phyloP scores from a whole-genome alignment of 2,113 vertebrate species.

The Pollimyrus isidori region DNA sequence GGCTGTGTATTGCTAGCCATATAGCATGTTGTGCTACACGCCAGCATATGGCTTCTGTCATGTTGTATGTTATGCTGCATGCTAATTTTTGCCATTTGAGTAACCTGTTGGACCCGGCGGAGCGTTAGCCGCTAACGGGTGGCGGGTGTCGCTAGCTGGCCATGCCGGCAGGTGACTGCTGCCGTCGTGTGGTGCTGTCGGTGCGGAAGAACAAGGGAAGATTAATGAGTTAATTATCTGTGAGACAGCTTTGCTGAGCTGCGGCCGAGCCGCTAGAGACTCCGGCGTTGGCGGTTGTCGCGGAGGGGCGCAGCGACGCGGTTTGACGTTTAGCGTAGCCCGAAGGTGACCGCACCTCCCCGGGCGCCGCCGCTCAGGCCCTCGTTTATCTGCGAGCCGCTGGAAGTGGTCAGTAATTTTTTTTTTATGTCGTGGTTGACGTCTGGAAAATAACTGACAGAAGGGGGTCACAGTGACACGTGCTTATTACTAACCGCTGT shows the following conservation, averaged over 20 bases:
- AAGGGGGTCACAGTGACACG: background rate
- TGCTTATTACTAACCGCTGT: background rate
- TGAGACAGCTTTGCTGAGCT: constrained; percentile 46
- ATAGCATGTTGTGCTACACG: background rate
- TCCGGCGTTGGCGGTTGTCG: constrained; percentile 38
- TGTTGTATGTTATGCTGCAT: background rate
- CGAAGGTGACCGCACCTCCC: background rate
- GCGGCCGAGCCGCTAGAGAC: constrained; percentile 38
- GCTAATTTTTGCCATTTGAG: background rate
- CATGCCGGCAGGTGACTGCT: constrained; percentile 47
- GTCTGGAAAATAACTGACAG: background rate
- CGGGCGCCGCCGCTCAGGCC: background rate
- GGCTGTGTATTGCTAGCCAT: background rate
- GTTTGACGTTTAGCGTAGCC: background rate
- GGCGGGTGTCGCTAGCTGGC: constrained; percentile 9
- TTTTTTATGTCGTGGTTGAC: background rate
- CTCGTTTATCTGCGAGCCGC: background rate
- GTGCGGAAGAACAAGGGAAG: constrained; percentile 34
- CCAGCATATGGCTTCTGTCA: background rate
- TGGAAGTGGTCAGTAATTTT: background rate
- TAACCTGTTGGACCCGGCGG: background rate
- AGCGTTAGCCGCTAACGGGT: background rate
- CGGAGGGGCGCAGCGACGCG: background rate
- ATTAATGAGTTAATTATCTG: constrained; percentile 68
- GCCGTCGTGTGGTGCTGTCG: constrained; percentile 42